Conservation (phyloP, 2,797 vertebrate species). For the Micrastur ruficollis region DNA sequence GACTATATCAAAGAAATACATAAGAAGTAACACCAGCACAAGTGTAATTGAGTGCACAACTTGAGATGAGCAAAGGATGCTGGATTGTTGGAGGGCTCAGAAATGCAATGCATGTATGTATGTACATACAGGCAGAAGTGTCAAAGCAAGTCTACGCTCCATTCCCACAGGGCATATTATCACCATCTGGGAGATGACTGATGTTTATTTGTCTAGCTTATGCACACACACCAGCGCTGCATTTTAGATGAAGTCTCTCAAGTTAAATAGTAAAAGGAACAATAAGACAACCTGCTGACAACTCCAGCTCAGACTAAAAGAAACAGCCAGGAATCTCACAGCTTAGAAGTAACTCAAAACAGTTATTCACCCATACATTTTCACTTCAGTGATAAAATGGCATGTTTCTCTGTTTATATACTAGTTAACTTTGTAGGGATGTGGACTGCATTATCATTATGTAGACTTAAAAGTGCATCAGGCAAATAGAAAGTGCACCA, state of each 20-base stretch:
- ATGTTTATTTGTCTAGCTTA: conserved; percentile 51
- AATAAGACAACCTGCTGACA: conserved; percentile 61
- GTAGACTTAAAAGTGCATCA: not conserved
- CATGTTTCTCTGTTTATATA: conserved; percentile 4
- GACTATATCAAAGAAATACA: not conserved
- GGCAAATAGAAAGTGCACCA: conserved; percentile 7
- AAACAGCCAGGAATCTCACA: conserved; percentile 20
- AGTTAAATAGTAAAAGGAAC: conserved; percentile 36
- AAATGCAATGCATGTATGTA: not conserved
- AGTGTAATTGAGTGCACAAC: not conserved
- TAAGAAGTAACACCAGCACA: not conserved
- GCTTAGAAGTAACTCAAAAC: conserved; percentile 33
- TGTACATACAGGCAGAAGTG: not conserved
- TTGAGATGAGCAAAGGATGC: not conserved
- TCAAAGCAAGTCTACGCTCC: not conserved
- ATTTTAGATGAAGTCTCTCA: conserved; percentile 21
- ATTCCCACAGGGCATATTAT: conserved; percentile 19
- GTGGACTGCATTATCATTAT: not conserved
- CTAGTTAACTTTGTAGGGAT: not conserved
- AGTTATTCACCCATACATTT: conserved; percentile 13
- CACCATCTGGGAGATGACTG: conserved; percentile 34
- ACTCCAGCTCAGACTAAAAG: conserved; percentile 27
- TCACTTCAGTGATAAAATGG: conserved; percentile 13
- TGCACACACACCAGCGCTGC: not conserved
- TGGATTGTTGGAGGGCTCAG: not conserved